Evolutionary conservation across 2,797 vertebrate genomes (phyloP).

Genomic region (Neopelma chrysocephalum): DNA sequence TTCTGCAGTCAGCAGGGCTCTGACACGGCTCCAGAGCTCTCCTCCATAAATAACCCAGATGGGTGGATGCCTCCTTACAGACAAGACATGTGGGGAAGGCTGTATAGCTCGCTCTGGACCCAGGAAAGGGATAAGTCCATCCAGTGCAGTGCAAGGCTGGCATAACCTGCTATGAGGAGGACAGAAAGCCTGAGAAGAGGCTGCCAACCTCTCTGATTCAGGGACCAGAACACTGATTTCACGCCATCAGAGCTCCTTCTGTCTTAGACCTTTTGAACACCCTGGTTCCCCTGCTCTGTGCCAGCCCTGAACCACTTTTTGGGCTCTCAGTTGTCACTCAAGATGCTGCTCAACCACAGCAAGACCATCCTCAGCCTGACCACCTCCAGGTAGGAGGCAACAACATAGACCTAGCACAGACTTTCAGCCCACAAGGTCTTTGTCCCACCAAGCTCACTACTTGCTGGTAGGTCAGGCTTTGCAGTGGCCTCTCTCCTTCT

Average conservation of each 20-base stretch:
- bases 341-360: background rate
- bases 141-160: fast-evolving
- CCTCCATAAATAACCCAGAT: background rate
- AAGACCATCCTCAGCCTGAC: background rate
- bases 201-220: background rate
- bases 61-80: background rate
- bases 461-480: background rate
- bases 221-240: background rate
- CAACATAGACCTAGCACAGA: background rate
- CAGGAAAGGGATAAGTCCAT: background rate
- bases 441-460: background rate
- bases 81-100: background rate
- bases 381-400: background rate
- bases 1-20: background rate
- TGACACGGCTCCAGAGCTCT: background rate
- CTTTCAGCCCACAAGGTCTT: background rate
- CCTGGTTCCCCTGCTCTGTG: background rate
- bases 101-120: background rate
- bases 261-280: background rate
- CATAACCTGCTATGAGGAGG: background rate
- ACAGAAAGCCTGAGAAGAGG: background rate
- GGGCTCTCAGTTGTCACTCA: background rate
- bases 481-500: background rate
- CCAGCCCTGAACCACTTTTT: background rate
- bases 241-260: background rate